Evolutionary conservation across 2,888 invertebrate genomes (phyloP).

Genomic region (Epinotia ramella): DNA sequence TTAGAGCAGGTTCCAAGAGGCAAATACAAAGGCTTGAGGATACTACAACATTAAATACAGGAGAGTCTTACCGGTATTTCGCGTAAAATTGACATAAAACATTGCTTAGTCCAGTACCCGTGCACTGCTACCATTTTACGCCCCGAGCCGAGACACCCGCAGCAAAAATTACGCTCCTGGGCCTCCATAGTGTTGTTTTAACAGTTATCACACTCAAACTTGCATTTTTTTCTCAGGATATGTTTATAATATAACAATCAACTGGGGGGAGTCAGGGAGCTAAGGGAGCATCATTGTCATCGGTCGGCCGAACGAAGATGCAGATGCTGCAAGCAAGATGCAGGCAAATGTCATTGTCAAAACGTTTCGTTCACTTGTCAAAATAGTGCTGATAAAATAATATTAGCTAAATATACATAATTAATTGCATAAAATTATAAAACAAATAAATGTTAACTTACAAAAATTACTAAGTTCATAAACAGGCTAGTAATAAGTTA

Average conservation of each 20-base stretch:
- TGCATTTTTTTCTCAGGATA: constrained; percentile 1
- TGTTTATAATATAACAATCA: constrained; percentile 22
- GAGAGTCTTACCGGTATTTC: constrained; percentile 62
- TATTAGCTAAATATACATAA: neutral
- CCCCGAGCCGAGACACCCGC: constrained; percentile 65
- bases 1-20: neutral
- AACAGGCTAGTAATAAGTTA: neutral
- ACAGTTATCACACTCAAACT: neutral
- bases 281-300: constrained; percentile 10
- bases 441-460: neutral
- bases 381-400: neutral
- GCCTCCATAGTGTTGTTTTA: neutral
- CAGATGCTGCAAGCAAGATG: too few relatives aligned
- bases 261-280: neutral
- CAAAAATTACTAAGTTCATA: neutral
- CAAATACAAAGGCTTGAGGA: neutral
- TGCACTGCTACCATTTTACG: constrained; percentile 64
- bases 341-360: constrained; percentile 3
- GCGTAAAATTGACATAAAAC: constrained; percentile 65
- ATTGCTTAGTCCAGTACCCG: constrained; percentile 57
- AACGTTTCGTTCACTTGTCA: constrained; percentile 16
- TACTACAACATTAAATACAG: constrained; percentile 17
- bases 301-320: neutral
- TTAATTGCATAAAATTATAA: neutral
- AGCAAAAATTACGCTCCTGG: constrained; percentile 55